Evolutionary conservation across 1,140 invertebrate genomes (phyloP).

Genomic region (Euura lappo): DNA sequence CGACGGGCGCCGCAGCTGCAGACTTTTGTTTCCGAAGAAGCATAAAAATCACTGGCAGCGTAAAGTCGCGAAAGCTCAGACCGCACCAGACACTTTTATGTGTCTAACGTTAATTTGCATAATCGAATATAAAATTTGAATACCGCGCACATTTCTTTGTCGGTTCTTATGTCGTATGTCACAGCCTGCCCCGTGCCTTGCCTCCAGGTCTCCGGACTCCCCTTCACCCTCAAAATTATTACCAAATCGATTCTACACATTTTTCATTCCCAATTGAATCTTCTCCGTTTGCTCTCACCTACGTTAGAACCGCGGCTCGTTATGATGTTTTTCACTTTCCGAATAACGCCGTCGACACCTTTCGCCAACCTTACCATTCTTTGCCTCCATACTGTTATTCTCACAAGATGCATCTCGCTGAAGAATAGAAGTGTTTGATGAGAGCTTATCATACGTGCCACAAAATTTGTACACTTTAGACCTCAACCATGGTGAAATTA

Average conservation of each 20-base stretch:
- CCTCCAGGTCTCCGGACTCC: not conserved
- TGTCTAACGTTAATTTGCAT: constrained; percentile 58
- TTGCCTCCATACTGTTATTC: too few species aligned
- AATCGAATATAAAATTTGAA: constrained; percentile 61
- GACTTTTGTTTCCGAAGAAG: constrained; percentile 58
- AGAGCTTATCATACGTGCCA: too few species aligned
- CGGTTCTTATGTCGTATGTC: constrained; percentile 40
- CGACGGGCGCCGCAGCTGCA: constrained; percentile 41
- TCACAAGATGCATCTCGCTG: too few species aligned
- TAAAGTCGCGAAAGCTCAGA: constrained; percentile 35
- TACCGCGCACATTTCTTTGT: constrained; percentile 43
- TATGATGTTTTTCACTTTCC: not conserved
- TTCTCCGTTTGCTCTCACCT: not conserved
- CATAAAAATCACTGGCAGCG: constrained; percentile 52
- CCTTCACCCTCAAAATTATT: not conserved
- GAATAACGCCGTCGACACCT: too few species aligned
- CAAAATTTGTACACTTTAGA: too few species aligned
- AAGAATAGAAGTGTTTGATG: too few species aligned
- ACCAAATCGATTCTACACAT: constrained; percentile 11
- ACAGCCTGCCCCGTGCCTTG: constrained; percentile 20
- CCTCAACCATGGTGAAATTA: too few species aligned
- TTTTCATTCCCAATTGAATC: not conserved
- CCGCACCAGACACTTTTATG: constrained; percentile 54
- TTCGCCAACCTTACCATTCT: too few species aligned
- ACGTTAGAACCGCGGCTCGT: not conserved